Conservation (phyloP, 2,888 invertebrate species). For the Lissocephala sabroskyi region DNA sequence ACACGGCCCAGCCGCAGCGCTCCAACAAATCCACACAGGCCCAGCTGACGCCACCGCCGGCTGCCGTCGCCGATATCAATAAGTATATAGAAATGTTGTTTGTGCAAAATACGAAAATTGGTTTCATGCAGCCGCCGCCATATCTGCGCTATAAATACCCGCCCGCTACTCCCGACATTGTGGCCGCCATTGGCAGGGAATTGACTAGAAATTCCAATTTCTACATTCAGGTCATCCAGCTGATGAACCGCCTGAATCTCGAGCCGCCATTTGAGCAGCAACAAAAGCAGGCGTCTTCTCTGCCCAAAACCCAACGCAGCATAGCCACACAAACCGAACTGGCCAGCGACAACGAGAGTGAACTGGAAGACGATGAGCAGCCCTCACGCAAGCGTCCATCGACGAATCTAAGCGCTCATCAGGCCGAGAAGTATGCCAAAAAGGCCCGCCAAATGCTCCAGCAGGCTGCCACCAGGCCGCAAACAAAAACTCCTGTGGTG, state of each 20-base stretch:
- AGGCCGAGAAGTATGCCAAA: constrained; percentile 41
- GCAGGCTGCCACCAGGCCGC: constrained; percentile 12
- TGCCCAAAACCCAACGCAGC: constrained; percentile 8
- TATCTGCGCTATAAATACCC: constrained; percentile 88
- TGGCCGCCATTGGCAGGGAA: constrained; percentile 84
- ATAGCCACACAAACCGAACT: constrained; percentile 56
- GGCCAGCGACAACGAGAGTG: constrained; percentile 48
- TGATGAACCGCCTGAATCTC: constrained; percentile 96
- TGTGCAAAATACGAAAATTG: constrained; percentile 76
- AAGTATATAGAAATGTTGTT: constrained; percentile 76
- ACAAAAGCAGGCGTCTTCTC: constrained; percentile 13
- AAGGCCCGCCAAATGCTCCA: constrained; percentile 54
- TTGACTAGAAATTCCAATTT: constrained; percentile 85
- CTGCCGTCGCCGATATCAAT: constrained; percentile 71
- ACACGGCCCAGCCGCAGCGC: neutral
- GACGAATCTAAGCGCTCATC: constrained; percentile 22
- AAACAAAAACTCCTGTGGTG: neutral
- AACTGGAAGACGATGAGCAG: constrained; percentile 53
- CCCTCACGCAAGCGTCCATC: constrained; percentile 10
- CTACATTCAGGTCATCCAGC: constrained; percentile 88
- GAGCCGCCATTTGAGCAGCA: constrained; percentile 83
- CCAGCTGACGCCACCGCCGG: constrained; percentile 5
- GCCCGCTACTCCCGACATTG: constrained; percentile 79
- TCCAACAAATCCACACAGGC: constrained; percentile 39
- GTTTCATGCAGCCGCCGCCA: constrained; percentile 83